These are phyloP conservation scores for Bubo bubo DNA, from an alignment of 2,113 vertebrate species.

Conservation along the genomic window DNA sequence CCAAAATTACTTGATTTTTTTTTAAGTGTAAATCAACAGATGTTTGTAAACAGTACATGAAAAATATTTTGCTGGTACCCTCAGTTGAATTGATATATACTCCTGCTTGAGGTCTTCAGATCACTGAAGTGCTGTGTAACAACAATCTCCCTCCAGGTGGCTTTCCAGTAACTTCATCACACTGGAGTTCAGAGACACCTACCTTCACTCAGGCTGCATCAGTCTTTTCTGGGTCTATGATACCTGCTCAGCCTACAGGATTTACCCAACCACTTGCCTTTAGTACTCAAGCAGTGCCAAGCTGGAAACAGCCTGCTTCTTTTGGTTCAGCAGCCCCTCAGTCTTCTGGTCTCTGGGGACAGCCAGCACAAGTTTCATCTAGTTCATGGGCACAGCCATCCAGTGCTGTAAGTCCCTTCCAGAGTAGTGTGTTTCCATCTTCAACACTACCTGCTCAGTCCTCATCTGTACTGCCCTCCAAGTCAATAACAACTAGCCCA, in stretches of 20 bases:
- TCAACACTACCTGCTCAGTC: not conserved
- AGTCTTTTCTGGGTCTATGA: constrained; percentile 58
- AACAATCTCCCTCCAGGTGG: constrained; percentile 71
- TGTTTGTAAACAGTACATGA: not conserved
- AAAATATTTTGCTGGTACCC: not conserved
- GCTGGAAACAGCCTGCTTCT: constrained; percentile 82
- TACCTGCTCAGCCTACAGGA: constrained; percentile 57
- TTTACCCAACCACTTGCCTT: constrained; percentile 76
- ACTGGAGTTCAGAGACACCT: constrained; percentile 76
- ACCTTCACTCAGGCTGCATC: constrained; percentile 72
- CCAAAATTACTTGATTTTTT: not conserved
- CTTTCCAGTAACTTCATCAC: constrained; percentile 69
- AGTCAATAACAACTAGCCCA: constrained; percentile 37
- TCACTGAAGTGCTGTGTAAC: not conserved
- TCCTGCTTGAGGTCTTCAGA: not conserved
- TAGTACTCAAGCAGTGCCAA: constrained; percentile 50
- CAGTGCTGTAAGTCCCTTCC: constrained; percentile 82
- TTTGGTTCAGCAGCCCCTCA: constrained; percentile 70
- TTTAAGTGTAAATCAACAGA: not conserved
- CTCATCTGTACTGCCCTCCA: constrained; percentile 30
- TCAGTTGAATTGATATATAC: not conserved
- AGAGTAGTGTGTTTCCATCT: constrained; percentile 73
- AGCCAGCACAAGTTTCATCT: constrained; percentile 46
- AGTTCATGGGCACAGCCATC: constrained; percentile 76
- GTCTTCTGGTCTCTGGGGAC: constrained; percentile 76